phyloP scores from a whole-genome alignment of 2,888 invertebrate genomes.

The Agrotis ipsilon region DNA sequence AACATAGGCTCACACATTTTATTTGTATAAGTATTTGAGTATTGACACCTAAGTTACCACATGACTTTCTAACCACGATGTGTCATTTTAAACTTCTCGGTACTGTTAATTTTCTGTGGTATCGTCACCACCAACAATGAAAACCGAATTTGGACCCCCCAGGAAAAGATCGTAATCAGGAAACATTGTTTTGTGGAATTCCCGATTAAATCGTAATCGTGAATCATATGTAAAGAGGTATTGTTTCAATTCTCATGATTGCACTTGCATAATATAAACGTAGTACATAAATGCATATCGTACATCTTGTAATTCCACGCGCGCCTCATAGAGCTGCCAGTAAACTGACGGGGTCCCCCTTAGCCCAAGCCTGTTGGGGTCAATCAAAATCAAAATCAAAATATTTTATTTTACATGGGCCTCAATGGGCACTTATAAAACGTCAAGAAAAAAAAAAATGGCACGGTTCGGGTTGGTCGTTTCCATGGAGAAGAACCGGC shows the following conservation, averaged over 20 bases:
- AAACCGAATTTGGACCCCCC: background rate
- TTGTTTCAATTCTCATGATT: conserved; percentile 18
- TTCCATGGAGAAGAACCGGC: no score
- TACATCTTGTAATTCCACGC: no score
- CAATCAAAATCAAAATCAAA: no score
- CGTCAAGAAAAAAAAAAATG: no score
- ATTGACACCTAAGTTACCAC: background rate
- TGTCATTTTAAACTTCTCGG: conserved; percentile 2
- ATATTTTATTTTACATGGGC: no score
- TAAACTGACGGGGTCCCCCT: no score
- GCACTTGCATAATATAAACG: background rate
- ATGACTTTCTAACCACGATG: background rate
- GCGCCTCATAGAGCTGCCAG: no score
- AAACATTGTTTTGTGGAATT: conserved; percentile 10
- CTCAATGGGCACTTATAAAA: no score
- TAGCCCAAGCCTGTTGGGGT: no score
- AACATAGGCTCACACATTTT: no score
- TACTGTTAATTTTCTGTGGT: background rate
- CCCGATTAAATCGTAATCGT: conserved; percentile 25
- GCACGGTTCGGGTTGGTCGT: no score
- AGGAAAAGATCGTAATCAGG: conserved; percentile 12
- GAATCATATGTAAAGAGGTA: background rate
- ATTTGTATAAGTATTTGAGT: background rate
- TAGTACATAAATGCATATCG: background rate
- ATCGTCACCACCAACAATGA: conserved; percentile 21